Base-by-base conservation (phyloP, 2,888 invertebrate species). In the Drosophila basisetae region DNA sequence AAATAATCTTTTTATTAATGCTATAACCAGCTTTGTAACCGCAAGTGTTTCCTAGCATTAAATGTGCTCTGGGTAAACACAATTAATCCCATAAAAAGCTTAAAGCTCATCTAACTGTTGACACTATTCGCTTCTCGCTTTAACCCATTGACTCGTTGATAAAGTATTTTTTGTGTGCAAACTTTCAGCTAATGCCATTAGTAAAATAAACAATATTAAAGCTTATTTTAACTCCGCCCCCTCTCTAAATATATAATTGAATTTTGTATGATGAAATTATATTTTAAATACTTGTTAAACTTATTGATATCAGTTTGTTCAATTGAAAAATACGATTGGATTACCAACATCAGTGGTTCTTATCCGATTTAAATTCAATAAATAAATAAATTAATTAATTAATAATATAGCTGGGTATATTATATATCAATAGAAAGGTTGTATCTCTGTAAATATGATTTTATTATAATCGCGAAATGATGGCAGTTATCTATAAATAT, bases 41-140 rank as follows among this genome's bases (percentile, higher is more conserved):
- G 30, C 30, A 6, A 53, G 62, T 53, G 56, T 37, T 37, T 35
- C 18, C 9, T 11, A 49, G 54, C 47, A 47, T 68, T 11, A 30
- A 59, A 16, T 50, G 10, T 37, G 33, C 39, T 58, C 22, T 41
- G 41, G 43, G 25, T 47, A 25, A 16, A 18, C 10, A 43, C 39
- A 25, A 31, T 41, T 52, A 52, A 60, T 33, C 61, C 35, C 22
- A 55, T 47, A 41, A 43, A 37, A 63, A 61, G 28, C 61, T 60
- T 50, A 56, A 70, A 43, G 56, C 50, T 50, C 25, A 30, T 50
- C 41, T 30, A 53, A 54, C 37, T 31, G 59, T 49, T 49, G 47
- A 65, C 47, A 65, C 30, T 50, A 35, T 28, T 39, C n/a, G 31
- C 50, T n/a, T 59, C 18, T 30, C 37, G 13, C 35, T 37, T 7